Conservation (phyloP, 2,113 vertebrate species). For the Hippocampus guttulatus region DNA sequence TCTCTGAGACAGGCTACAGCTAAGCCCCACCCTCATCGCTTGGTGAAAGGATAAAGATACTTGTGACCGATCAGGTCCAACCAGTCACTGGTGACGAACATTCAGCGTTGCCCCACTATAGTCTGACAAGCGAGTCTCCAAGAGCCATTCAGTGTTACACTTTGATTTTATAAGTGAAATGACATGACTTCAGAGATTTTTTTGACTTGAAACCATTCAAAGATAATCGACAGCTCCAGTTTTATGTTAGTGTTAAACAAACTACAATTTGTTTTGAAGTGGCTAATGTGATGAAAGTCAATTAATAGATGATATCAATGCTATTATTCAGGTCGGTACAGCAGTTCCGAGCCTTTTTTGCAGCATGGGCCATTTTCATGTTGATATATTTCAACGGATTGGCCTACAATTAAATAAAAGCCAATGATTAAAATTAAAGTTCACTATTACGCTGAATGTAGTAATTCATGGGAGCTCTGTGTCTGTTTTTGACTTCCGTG, state of each 20-base stretch:
- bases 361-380: no score
- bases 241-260: background rate
- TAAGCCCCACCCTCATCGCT: conserved; percentile 71
- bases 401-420: no score
- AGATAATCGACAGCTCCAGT: background rate
- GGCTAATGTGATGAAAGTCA: background rate
- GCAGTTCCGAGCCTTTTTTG: no score
- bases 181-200: background rate
- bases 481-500: no score
- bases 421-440: no score
- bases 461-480: no score
- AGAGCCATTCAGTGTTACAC: background rate
- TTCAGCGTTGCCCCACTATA: conserved; percentile 60
- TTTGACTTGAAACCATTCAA: background rate
- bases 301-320: background rate
- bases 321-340: no score
- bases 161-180: background rate
- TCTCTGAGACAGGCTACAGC: conserved; percentile 53
- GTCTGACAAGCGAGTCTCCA: conserved; percentile 50
- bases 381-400: no score
- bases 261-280: background rate
- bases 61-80: conserved; percentile 76
- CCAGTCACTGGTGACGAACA: conserved; percentile 73
- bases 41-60: conserved; percentile 65
- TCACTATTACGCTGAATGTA: no score